Base-by-base conservation (phyloP, 2,888 invertebrate species). In the Drosophila paramelanica region DNA sequence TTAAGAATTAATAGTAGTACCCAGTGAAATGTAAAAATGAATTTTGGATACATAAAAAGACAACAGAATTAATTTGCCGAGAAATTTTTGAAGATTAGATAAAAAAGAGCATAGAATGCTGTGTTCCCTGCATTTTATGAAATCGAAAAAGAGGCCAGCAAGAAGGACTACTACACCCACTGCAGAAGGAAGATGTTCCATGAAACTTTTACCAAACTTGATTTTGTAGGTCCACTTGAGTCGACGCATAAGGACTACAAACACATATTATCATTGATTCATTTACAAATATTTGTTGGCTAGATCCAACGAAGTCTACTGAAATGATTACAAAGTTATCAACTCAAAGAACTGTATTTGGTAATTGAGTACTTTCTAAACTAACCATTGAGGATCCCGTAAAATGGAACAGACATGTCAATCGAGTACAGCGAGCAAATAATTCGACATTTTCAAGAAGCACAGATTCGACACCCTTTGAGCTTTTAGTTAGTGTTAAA, bases 261-360 rank as follows among this genome's bases (percentile, higher is more conserved):
- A 2, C 73, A 81, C 23, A 88, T 92, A 1, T 77, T 92, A 0
- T 91, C 0, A 65, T 91, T 0, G 91, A 92, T 68, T 84, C 69
- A 0, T 92, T 91, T 45, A 90, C 90, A 0, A 92, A 92, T 53
- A 91, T 91, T 78, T 79, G 77, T 1, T 92, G 92, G 27, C 27
- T 31, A 6, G 1, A 27, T 27, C 27, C 27, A 6, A 27, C 27
- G 7, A 27, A 27, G 27, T 27, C 27, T 27, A 38, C 38, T n/a
- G 38, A 38, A 6, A n/a, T 5, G 1, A 14, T 38, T n/a, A 1
- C 38, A n/a, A 38, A 38, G 1, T n/a, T 38, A n/a, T 2, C 6
- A 11, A 38, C 6, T 38, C 38, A 5, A 38, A 8, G 38, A 0
- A n/a, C n/a, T 38, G n/a, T n/a, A n/a, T 38, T 38, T 38, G 38